A percentile compares a stretch with the other conserved stretches of the same genome.
These are phyloP conservation scores for Scartelaos histophorus DNA, from an alignment of 2,113 vertebrate species.

Conservation along the genomic window DNA sequence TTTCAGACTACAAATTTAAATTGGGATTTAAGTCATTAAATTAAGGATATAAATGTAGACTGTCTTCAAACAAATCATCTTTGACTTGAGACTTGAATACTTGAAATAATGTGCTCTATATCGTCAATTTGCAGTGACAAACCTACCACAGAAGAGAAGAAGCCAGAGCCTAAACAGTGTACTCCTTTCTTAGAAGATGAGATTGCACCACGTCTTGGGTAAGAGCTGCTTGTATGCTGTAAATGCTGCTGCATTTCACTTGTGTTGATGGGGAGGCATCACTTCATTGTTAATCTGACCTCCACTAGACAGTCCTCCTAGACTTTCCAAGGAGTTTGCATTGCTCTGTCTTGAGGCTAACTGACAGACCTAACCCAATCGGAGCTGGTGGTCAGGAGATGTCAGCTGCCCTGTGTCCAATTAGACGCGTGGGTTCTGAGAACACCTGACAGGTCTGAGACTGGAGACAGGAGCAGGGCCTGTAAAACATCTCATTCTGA, in stretches of 20 bases:
- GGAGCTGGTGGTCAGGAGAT: conserved; percentile 43
- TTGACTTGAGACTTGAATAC: neutral
- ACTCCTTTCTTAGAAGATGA: conserved; percentile 85
- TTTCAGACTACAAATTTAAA: no score
- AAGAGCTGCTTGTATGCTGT: conserved; percentile 35
- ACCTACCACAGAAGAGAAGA: conserved; percentile 75
- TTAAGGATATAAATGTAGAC: no score
- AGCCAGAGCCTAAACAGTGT: conserved; percentile 75
- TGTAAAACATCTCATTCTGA: conserved; percentile 55
- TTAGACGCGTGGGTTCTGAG: conserved; percentile 47
- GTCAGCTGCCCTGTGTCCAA: conserved; percentile 64
- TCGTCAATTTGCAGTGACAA: conserved; percentile 41
- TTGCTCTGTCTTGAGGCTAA: conserved; percentile 23
- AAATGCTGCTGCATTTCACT: conserved; percentile 4
- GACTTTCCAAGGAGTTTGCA: neutral
- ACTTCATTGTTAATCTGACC: neutral
- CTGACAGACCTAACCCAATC: conserved; percentile 40
- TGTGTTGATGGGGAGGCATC: conserved; percentile 5
- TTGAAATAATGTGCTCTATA: neutral
- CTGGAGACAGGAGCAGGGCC: conserved; percentile 58
- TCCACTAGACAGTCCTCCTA: neutral
- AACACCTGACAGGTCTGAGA: conserved; percentile 56
- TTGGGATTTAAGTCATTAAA: no score
- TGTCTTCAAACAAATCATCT: neutral
- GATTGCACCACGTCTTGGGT: conserved; percentile 89